These are phyloP conservation scores for Tupiocoris notatus DNA, from an alignment of 2,888 invertebrate genomes.

Conservation along the genomic window DNA sequence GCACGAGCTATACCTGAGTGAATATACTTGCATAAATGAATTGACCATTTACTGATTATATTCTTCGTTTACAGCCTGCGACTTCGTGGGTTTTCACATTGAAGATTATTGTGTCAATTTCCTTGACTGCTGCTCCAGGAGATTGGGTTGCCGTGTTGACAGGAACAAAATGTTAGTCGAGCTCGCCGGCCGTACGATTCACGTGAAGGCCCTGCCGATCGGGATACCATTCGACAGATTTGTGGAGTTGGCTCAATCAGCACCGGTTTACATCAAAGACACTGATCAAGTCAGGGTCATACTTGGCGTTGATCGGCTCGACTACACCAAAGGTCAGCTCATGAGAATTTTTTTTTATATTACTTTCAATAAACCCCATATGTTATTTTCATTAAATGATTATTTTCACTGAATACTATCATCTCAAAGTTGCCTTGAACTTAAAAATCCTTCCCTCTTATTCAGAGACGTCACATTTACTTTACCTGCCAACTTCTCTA, in stretches of 20 bases:
- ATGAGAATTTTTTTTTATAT: no score
- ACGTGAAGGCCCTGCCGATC: conserved; percentile 55
- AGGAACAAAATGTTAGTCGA: conserved; percentile 54
- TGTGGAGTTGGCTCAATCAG: conserved; percentile 53
- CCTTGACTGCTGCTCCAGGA: conserved; percentile 55
- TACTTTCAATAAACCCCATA: no score
- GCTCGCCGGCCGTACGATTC: conserved; percentile 54
- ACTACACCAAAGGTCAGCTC: conserved; percentile 55
- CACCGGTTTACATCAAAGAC: conserved; percentile 53
- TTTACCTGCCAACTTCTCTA: no score
- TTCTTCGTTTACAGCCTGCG: conserved; percentile 52
- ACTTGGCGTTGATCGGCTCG: conserved; percentile 54
- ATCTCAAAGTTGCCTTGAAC: no score
- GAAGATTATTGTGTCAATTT: conserved; percentile 56
- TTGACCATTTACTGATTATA: background rate
- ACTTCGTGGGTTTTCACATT: conserved; percentile 57
- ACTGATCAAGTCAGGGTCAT: conserved; percentile 53
- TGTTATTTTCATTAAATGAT: no score
- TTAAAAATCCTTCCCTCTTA: no score
- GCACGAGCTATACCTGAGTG: no score
- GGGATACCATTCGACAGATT: conserved; percentile 55
- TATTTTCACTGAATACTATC: no score
- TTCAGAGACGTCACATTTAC: no score
- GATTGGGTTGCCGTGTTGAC: conserved; percentile 55
- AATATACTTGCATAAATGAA: no score